phyloP scores from a whole-genome alignment of 1,140 invertebrate genomes.

The Plectrocnemia conspersa region DNA sequence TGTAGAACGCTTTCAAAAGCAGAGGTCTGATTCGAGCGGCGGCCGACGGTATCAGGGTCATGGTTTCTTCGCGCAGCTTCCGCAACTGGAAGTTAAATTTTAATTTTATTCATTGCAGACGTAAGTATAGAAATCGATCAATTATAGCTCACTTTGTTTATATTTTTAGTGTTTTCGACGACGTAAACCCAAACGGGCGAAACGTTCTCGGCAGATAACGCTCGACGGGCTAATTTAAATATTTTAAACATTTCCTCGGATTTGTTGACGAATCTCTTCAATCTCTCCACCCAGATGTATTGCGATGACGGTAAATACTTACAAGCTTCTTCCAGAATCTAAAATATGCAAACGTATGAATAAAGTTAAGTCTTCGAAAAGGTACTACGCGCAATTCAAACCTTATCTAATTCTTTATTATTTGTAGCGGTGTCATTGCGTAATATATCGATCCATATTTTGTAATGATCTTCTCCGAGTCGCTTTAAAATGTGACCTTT shows the following conservation, averaged over 20 bases:
- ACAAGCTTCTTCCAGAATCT: constrained; percentile 47
- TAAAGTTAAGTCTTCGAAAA: no score
- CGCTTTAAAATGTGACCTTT: constrained; percentile 47
- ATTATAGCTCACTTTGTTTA: constrained; percentile 49
- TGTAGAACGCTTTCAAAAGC: constrained; percentile 47
- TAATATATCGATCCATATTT: constrained; percentile 44
- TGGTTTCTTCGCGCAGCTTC: constrained; percentile 45
- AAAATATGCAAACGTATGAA: constrained; percentile 34
- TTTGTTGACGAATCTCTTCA: constrained; percentile 35
- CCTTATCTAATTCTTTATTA: constrained; percentile 22
- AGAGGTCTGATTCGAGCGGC: constrained; percentile 45
- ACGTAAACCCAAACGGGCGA: constrained; percentile 21
- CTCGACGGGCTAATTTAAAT: constrained; percentile 42
- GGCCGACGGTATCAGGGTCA: constrained; percentile 41
- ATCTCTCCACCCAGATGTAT: constrained; percentile 47
- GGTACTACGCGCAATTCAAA: no score
- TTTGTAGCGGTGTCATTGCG: constrained; percentile 11
- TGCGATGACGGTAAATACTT: constrained; percentile 44
- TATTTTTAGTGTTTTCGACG: constrained; percentile 43
- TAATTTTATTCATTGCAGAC: no score
- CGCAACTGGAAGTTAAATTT: constrained; percentile 38
- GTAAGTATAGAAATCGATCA: constrained; percentile 43
- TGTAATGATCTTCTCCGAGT: constrained; percentile 51
- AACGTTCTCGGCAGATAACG: constrained; percentile 37
- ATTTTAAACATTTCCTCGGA: constrained; percentile 39